Base-by-base conservation (phyloP, 2,113 vertebrate species). In the Stigmatopora nigra region DNA sequence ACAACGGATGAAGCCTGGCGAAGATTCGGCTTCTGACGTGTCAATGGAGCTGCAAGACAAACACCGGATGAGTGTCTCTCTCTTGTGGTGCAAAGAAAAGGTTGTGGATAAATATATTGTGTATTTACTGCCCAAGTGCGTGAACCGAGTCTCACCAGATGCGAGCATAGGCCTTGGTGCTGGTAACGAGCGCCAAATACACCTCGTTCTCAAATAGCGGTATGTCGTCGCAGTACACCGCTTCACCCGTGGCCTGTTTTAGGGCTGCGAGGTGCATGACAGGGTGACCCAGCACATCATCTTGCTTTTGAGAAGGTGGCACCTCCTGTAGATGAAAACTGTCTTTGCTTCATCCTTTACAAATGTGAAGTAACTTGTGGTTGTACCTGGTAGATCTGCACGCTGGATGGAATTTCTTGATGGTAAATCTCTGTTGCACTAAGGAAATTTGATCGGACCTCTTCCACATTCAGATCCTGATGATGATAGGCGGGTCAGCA, bases 151-250 rank as follows among this genome's bases (percentile, higher is more conserved):
- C 93, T 92, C 88, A 99, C 97, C 87, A 84, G 70, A 99, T 94
- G 62, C 84, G 88, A 45, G 94, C 95, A 0, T 97, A 92, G 9
- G 97, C 92, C 78, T 89, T 91, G 68, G 87, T 93, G 85, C 95
- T 98, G 82, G 92, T 95, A 76, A 98, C 86, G 22, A 98, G 88
- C 0, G 91, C 90, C 52, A 98, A 85, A 72, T 91, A 92, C 3
- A 97, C 91, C 81, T 98, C 96, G 0, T 94, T 95, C 75, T 94
- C 89, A 0, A 90, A 94, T 68, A 76, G 81, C 44, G 94, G 94
- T n/a, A 98, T 88, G 72, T 99, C 97, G 0, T 98, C 95, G 0
- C 94, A 98, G 87, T 97, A 99, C 56, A 96, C 71, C 0, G 97
- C 96, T 74, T 99, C 95, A 3, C 97, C 97, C 0, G 92, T 93